Percentiles rank a stretch among this genome's conserved stretches.
These are phyloP conservation scores for Drosophila rufa DNA, from an alignment of 1,140 invertebrate species.

Conservation along the genomic window DNA sequence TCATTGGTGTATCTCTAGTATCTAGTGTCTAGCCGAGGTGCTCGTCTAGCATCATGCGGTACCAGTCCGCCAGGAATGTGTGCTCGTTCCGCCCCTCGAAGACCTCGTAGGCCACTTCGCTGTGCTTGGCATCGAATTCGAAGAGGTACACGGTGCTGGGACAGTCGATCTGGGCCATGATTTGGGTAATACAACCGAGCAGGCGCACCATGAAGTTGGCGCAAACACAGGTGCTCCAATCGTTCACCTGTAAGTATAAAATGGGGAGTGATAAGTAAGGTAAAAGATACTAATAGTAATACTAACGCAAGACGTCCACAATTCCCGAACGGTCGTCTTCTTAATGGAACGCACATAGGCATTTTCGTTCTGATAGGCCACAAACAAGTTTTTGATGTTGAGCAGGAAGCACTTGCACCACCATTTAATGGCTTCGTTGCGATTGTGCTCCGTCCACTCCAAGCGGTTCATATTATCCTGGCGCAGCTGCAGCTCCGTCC, in stretches of 20 bases:
- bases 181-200: conserved; percentile 6
- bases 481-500: conserved; percentile 50
- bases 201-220: conserved; percentile 42
- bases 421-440: conserved; percentile 43
- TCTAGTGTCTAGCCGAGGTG: background rate
- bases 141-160: conserved; percentile 43
- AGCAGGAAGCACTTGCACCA: conserved; percentile 54
- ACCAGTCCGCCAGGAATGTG: conserved; percentile 64
- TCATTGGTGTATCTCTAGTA: background rate
- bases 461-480: conserved; percentile 38
- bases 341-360: conserved; percentile 26
- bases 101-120: conserved; percentile 20
- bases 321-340: conserved; percentile 3
- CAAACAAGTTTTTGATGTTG: conserved; percentile 39
- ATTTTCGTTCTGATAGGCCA: conserved; percentile 40
- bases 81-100: conserved; percentile 18
- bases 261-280: background rate
- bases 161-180: conserved; percentile 37
- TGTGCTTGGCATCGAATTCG: conserved; percentile 37
- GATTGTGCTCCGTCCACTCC: conserved; percentile 51
- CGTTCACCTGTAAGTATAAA: conserved; percentile 14
- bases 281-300: too few relatives aligned
- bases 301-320: conserved; percentile 25
- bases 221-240: conserved; percentile 39
- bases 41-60: conserved; percentile 31